Conservation (phyloP, 1,140 invertebrate species). For the Nebria ingens region DNA sequence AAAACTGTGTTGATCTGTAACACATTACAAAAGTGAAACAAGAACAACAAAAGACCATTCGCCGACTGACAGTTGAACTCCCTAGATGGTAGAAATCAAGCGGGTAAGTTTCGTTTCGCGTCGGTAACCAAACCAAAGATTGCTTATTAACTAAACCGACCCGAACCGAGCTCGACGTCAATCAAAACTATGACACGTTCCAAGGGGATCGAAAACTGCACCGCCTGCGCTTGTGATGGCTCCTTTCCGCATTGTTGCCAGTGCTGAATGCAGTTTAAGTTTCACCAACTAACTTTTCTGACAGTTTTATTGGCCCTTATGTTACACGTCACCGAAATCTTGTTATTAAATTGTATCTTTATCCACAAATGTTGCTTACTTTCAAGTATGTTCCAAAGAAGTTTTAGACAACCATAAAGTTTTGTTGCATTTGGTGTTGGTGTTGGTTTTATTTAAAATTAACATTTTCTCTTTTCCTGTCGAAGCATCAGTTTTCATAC, state of each 20-base stretch:
- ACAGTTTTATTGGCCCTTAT: not conserved
- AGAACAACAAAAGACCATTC: not conserved
- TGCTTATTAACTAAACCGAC: slow-evolving; percentile 1
- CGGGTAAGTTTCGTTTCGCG: not conserved
- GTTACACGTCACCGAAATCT: not conserved
- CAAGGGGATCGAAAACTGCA: not conserved
- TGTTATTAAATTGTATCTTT: not conserved
- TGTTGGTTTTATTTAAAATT: too few species aligned
- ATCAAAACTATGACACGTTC: slow-evolving; percentile 1
- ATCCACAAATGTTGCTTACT: not conserved
- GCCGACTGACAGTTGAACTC: not conserved
- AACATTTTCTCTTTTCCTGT: too few species aligned
- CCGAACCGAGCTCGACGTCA: not conserved
- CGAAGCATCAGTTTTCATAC: too few species aligned
- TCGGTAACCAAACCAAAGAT: not conserved
- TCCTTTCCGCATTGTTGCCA: not conserved
- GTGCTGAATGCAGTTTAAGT: not conserved
- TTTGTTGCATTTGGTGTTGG: too few species aligned
- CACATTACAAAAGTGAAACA: too few species aligned
- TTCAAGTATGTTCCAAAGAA: too few species aligned
- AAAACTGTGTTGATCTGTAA: too few species aligned
- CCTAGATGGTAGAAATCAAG: not conserved
- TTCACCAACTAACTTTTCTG: not conserved
- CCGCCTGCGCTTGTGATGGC: not conserved
- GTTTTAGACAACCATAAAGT: too few species aligned